Conservation (phyloP, 2,113 vertebrate genomes). For the Plotosus lineatus region DNA sequence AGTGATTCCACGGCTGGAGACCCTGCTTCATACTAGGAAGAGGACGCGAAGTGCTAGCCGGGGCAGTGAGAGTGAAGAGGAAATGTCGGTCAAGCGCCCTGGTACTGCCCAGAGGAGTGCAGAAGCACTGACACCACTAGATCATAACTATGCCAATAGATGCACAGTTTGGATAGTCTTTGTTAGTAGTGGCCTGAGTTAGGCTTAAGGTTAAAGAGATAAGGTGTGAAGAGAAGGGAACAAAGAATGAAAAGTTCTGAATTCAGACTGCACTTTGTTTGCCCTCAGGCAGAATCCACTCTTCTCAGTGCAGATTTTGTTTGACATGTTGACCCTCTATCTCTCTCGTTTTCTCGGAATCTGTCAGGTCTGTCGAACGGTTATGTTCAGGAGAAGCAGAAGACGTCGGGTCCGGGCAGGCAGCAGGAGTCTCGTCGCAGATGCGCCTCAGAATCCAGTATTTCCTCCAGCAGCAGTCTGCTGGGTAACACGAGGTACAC, state of each 20-base stretch:
- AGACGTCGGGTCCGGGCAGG: slow-evolving; percentile 73
- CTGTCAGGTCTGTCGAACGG: slow-evolving; percentile 84
- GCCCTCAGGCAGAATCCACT: slow-evolving; percentile 21
- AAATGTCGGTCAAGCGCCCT: slow-evolving; percentile 85
- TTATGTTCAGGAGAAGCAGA: slow-evolving; percentile 78
- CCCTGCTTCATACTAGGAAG: slow-evolving; percentile 93
- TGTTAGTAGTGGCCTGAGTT: neutral
- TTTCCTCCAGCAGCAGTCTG: slow-evolving; percentile 90
- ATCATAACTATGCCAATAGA: slow-evolving; percentile 11
- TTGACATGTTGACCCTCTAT: slow-evolving; percentile 6
- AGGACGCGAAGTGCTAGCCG: slow-evolving; percentile 86
- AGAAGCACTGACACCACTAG: slow-evolving; percentile 11
- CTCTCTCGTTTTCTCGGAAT: slow-evolving; percentile 9
- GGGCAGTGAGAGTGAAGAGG: slow-evolving; percentile 80
- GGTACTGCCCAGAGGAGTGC: slow-evolving; percentile 70
- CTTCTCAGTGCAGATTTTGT: slow-evolving; percentile 23
- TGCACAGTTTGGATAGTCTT: slow-evolving; percentile 9
- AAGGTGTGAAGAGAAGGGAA: neutral
- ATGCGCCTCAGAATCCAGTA: slow-evolving; percentile 94
- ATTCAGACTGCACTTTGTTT: slow-evolving; percentile 21
- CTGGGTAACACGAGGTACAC: slow-evolving; percentile 85
- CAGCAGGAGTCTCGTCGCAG: slow-evolving; percentile 83
- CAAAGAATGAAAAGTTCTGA: neutral
- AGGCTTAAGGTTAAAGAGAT: slow-evolving; percentile 1
- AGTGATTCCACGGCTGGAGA: slow-evolving; percentile 97